Base-by-base conservation (phyloP, 2,888 invertebrate species). In the Patella depressa region DNA sequence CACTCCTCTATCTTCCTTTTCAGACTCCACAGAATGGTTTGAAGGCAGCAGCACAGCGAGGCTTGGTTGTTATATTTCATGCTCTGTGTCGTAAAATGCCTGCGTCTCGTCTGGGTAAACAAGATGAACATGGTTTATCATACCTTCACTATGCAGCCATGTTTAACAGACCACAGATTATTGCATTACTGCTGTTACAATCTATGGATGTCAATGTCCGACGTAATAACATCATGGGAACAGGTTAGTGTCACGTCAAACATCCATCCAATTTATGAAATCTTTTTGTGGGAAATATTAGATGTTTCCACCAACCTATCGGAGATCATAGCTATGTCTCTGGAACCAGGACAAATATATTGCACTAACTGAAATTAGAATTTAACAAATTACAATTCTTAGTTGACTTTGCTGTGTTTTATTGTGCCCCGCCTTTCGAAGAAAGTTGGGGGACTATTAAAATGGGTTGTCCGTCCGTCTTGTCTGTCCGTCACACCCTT, bases 71-170 rank as follows among this genome's bases (percentile, higher is more conserved):
- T 72, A 88, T 91, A 81, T 91, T 92, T 77, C 83, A 86, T 53
- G 85, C 89, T 12, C 84, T 91, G 74, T 86, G 86, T 73, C 84
- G 90, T 12, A 91, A 90, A 80, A 84, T 86, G 80, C 88, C 89
- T 45, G 83, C 86, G 2, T 86, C 90, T 15, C 86, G 90, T 14
- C 86, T 92, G 29, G 85, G 85, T 59, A 91, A 91, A 79, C 90
- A 89, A 75, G 91, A 92, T 82, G 91, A 91, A 76, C 84, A 85
- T 53, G 92, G 92, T 2, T 77, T 90, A 71, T 88, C 90, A 7
- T 83, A 91, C 54, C 84, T 91, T 15, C 92, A 92, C 78, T 86
- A 91, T 74, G 91, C 91, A 0, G 90, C 91, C 73, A 89, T 91
- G 82, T 85, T 89, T 85, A 91, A 91, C 82, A 85, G 88, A 1